Conservation (phyloP, 2,797 vertebrate species). For the Microctenopoma lineatum region DNA sequence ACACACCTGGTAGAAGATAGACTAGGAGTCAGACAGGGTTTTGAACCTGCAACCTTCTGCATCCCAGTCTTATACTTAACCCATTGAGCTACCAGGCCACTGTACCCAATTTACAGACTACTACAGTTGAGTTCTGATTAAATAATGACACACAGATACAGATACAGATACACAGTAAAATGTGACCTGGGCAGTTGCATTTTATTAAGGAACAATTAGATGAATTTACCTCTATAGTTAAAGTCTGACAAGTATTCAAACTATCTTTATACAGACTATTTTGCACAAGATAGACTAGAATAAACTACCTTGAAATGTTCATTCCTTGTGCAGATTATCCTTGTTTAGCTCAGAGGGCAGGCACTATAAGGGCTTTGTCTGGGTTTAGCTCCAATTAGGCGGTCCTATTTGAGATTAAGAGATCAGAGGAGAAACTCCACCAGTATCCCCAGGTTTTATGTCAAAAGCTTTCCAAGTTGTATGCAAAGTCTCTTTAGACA, state of each 20-base stretch:
- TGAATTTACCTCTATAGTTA: neutral
- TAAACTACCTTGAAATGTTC: slow-evolving; percentile 36
- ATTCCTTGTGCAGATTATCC: slow-evolving; percentile 39
- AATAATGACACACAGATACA: too few species aligned
- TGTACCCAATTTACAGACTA: too few species aligned
- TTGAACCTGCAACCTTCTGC: too few species aligned
- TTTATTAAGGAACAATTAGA: too few species aligned
- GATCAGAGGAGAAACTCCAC: slow-evolving; percentile 48
- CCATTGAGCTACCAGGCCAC: too few species aligned
- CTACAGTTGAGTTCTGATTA: too few species aligned
- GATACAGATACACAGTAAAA: too few species aligned
- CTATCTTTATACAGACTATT: neutral
- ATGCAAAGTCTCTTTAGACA: slow-evolving; percentile 18
- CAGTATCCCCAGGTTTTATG: slow-evolving; percentile 39
- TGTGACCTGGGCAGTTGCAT: too few species aligned
- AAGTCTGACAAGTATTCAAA: neutral
- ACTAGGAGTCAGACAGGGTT: too few species aligned
- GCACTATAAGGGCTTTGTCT: slow-evolving; percentile 44
- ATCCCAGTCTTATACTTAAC: too few species aligned
- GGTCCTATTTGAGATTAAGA: slow-evolving; percentile 53
- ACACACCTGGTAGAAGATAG: too few species aligned
- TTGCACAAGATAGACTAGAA: slow-evolving; percentile 5
- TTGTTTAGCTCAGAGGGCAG: slow-evolving; percentile 26
- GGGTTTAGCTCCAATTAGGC: slow-evolving; percentile 58
- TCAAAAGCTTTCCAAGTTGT: slow-evolving; percentile 30